phyloP scores from a whole-genome alignment of 2,888 invertebrate genomes.

The Cryptops parisi region DNA sequence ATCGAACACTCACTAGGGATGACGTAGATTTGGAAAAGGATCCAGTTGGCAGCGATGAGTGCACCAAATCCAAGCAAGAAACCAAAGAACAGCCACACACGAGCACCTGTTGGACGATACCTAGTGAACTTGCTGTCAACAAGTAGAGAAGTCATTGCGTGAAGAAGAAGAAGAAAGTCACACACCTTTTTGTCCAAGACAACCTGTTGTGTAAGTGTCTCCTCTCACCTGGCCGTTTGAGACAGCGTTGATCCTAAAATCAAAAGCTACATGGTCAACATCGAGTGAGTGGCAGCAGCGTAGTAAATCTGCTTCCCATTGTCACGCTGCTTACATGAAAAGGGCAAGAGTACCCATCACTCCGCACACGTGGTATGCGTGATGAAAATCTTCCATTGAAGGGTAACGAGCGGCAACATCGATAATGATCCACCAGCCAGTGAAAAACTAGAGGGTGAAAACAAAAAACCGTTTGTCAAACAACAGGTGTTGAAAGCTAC shows the following conservation, averaged over 20 bases:
- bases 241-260: slow-evolving; percentile 70
- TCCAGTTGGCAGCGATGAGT: slow-evolving; percentile 91
- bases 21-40: slow-evolving; percentile 71
- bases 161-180: neutral
- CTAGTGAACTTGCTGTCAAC: too few relatives aligned
- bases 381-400: slow-evolving; percentile 37
- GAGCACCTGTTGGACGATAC: slow-evolving; percentile 45
- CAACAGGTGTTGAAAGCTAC: too few relatives aligned
- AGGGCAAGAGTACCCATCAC: slow-evolving; percentile 86
- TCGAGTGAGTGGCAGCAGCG: too few relatives aligned
- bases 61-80: slow-evolving; percentile 94
- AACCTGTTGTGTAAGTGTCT: slow-evolving; percentile 67
- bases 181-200: slow-evolving; percentile 63
- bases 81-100: slow-evolving; percentile 89
- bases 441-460: slow-evolving; percentile 59
- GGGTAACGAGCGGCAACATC: slow-evolving; percentile 75
- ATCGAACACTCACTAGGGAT: slow-evolving; percentile 23
- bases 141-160: too few relatives aligned
- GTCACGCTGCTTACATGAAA: slow-evolving; percentile 58
- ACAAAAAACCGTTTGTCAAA: too few relatives aligned
- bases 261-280: slow-evolving; percentile 12
- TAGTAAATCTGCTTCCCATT: too few relatives aligned
- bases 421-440: slow-evolving; percentile 97
- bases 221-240: slow-evolving; percentile 85
- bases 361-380: slow-evolving; percentile 76